A percentile compares a stretch with the other conserved stretches of the same genome.
Conservation (phyloP, 1,140 invertebrate genomes). For the Telenomus remus region DNA sequence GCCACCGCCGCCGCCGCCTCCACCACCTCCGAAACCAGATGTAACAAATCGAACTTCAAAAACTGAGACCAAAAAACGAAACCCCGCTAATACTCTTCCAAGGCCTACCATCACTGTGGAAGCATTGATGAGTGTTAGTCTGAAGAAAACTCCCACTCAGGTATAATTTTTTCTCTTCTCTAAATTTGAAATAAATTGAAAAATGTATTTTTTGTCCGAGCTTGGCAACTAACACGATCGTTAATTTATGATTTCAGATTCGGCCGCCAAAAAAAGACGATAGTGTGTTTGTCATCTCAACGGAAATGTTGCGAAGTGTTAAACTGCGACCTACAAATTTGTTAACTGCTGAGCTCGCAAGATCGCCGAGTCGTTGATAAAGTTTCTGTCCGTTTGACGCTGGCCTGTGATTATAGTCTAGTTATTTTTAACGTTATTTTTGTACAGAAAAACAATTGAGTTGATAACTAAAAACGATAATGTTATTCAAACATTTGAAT, state of each 20-base stretch:
- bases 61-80: slow-evolving; percentile 40
- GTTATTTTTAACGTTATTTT: slow-evolving; percentile 3
- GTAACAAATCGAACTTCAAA: slow-evolving; percentile 4
- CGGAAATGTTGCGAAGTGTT: slow-evolving; percentile 68
- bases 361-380: slow-evolving; percentile 60
- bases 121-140: slow-evolving; percentile 67
- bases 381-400: slow-evolving; percentile 41
- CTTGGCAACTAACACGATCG: slow-evolving; percentile 12
- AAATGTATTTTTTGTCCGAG: background rate
- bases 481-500: slow-evolving; percentile 13
- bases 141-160: slow-evolving; percentile 64
- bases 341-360: slow-evolving; percentile 33
- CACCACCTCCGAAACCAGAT: slow-evolving; percentile 2
- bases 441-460: no score
- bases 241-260: slow-evolving; percentile 51
- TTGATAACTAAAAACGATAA: no score
- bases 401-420: slow-evolving; percentile 40
- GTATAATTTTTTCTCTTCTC: slow-evolving; percentile 49
- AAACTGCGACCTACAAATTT: slow-evolving; percentile 63
- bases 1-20: slow-evolving; percentile 45
- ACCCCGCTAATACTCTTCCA: slow-evolving; percentile 39
- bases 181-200: slow-evolving; percentile 2
- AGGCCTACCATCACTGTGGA: slow-evolving; percentile 68
- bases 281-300: slow-evolving; percentile 59
- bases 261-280: slow-evolving; percentile 22